Conservation (phyloP, 2,888 invertebrate species). For the Sesamia inferens region DNA sequence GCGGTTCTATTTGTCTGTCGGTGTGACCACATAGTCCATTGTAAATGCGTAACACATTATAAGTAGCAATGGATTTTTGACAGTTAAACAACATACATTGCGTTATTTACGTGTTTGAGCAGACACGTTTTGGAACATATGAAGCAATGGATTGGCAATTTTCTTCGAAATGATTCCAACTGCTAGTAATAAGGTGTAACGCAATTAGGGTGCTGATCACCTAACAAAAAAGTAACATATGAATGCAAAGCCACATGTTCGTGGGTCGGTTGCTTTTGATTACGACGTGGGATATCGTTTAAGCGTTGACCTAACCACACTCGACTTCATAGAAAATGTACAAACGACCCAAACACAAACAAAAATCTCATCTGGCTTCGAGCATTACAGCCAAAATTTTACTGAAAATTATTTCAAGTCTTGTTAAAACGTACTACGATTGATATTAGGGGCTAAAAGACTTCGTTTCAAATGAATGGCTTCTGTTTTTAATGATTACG, state of each 20-base stretch:
- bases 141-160: no score
- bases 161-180: no score
- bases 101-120: no score
- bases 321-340: not conserved
- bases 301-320: not conserved
- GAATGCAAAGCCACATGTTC: not conserved
- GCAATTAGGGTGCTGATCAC: no score
- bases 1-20: not conserved
- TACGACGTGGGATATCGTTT: not conserved
- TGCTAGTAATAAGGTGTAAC: no score
- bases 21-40: not conserved
- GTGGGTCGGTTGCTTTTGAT: not conserved
- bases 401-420: constrained; percentile 54
- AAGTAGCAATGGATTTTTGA: no score
- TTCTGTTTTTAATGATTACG: constrained; percentile 57
- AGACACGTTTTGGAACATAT: no score
- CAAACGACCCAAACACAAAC: not conserved
- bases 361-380: not conserved
- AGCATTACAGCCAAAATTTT: constrained; percentile 9
- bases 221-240: not conserved
- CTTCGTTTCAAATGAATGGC: constrained; percentile 47
- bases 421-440: constrained; percentile 57
- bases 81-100: no score
- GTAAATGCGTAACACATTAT: no score
- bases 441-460: constrained; percentile 55